Base-by-base conservation (phyloP, 2,113 vertebrate species). In the Pagrus major region DNA sequence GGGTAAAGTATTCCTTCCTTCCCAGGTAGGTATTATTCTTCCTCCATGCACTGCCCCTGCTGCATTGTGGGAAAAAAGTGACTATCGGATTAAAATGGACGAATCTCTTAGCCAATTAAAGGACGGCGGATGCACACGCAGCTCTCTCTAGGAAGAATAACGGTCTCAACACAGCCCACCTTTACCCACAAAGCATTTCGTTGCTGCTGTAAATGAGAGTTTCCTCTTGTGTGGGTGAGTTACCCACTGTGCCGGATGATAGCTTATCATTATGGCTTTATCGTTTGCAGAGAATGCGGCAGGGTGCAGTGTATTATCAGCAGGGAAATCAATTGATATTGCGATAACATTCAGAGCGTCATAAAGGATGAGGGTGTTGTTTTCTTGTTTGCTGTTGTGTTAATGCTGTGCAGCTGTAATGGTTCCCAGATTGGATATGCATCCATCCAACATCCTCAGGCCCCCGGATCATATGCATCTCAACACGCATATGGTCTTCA, bases 191-290 rank as follows among this genome's bases (percentile, higher is more conserved):
- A 76, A 41, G 44, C 9, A 49, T 81, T 86, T 76, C 60, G 39
- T 37, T 54, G 21, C 66, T 37, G 69, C 56, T 63, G 68, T 80
- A 86, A 89, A 88, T 82, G 71, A 88, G 72, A 15, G 60, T 83
- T 83, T 64, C 77, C 60, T 76, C 52, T 31, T 59, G 66, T 56
- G 75, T 64, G 79, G 41, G 31, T 12, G 67, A 47, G 78, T 47
- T 78, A 33, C 82, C 85, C 49, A 49, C 83, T 89, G 90, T 60
- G 86, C 33, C 54, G 41, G 76, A 88, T 89, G 78, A 92, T 87
- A 70, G 86, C 79, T 91, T 85, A 92, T 93, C 86, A 88, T 88
- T 86, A 84, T 39, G 72, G 61, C 81, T 86, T 91, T 72, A 88
- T 88, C 70, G 84, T 87, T 88, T 65, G 74, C 54, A 55, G 86